Evolutionary conservation across 1,140 invertebrate species (phyloP), one percentile per base, ranked within the genome.

Genomic region (Globodera ellingtonae): DNA sequence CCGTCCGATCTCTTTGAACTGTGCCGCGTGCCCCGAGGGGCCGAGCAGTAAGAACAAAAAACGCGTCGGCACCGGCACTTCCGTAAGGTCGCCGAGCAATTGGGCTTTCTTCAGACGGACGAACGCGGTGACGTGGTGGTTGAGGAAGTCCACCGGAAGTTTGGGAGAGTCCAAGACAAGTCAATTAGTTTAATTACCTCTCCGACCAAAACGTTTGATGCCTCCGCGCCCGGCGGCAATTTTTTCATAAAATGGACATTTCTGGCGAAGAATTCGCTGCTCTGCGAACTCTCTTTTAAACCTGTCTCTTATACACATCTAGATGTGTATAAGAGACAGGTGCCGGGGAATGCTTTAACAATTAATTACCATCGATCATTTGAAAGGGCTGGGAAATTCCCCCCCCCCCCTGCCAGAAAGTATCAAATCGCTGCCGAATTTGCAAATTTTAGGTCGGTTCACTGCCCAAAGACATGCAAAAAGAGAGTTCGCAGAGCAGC

Each of bases 171-270:
- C 35, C 35, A 2, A 35, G 35, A 35, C 35, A 2, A 35, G 35
- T 35, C 35, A 35, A 35, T 35, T 35, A 35, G 35, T 75, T 9
- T 46, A 35, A 21, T 52, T 66, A 76, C 94, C 91, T 98, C 96
- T 10, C 97, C 97, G 1, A 99, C 95, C 10, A 99, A 91, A 86
- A 99, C 97, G 90, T 98, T 98, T 72, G 95, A 95, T 3, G 96
- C 95, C 90, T 99, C 97, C 0, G 96, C 94, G 35, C 95, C 96
- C 0, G 93, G 92, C n/a, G 96, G 97, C 87, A 99, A 96, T 91
- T 98, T 98, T 65, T 94, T 92, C 95, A 98, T 96, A 86, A 98
- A 98, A 85, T 96, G 93, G 73, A 93, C 93, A 90, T 98, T 98
- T 70, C 92, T 92, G 92, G 95, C 92, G 82, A 86, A 87, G 85